These are phyloP conservation scores for Mycogona germanica DNA, from an alignment of 2,888 invertebrate genomes.

Conservation along the genomic window DNA sequence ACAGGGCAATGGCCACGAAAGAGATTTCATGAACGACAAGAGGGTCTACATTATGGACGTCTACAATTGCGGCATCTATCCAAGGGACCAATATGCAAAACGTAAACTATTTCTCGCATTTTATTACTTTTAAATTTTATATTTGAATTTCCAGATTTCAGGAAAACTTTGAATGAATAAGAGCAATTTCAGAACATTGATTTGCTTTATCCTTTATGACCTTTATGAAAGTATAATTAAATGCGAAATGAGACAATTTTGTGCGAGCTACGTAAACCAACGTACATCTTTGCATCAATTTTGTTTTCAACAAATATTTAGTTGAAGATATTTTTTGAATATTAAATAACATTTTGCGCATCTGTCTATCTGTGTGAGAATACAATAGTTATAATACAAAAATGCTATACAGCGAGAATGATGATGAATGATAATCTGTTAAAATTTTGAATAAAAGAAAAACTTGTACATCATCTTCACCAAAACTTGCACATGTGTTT, in stretches of 20 bases:
- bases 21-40: constrained; percentile 55
- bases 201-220: constrained; percentile 1
- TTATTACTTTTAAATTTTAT: not conserved
- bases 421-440: too few species aligned
- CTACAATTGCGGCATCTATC: constrained; percentile 70
- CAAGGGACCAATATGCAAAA: constrained; percentile 60
- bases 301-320: too few species aligned
- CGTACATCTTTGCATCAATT: too few species aligned
- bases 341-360: too few species aligned
- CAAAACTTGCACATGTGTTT: constrained; percentile 6
- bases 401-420: not conserved
- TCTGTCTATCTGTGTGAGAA: too few species aligned
- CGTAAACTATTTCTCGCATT: constrained; percentile 28
- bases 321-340: too few species aligned
- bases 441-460: too few species aligned
- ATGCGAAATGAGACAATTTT: too few species aligned
- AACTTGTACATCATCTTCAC: too few species aligned
- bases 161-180: not conserved
- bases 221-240: too few species aligned
- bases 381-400: too few species aligned
- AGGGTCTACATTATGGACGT: constrained; percentile 79
- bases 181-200: not conserved
- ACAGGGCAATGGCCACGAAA: constrained; percentile 76
- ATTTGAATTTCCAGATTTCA: not conserved
- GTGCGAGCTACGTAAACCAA: too few species aligned